A percentile compares a stretch with the other conserved stretches of the same genome.
Conservation (phyloP, 2,113 vertebrate species). For the Sphaerodactylus townsendi region DNA sequence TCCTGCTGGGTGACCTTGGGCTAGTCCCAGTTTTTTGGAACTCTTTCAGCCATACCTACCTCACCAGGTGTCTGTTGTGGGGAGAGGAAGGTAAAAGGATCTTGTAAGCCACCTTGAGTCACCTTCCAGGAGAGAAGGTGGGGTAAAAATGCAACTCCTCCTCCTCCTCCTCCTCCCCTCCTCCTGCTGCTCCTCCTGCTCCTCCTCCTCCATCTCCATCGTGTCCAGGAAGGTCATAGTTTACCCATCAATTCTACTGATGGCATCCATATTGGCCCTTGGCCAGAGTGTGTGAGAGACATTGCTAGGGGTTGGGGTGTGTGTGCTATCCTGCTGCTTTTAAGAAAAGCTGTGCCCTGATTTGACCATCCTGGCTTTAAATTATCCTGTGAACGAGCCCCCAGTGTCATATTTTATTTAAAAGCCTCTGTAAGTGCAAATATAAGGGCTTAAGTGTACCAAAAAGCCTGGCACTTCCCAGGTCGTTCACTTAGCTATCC, state of each 20-base stretch:
- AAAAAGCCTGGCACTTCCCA: neutral
- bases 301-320: neutral
- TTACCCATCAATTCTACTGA: neutral
- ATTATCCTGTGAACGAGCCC: constrained; percentile 16
- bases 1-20: too few relatives aligned
- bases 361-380: neutral
- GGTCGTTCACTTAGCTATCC: neutral
- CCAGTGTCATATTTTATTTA: constrained; percentile 32
- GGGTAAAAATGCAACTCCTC: too few relatives aligned
- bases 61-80: too few relatives aligned
- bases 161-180: too few relatives aligned
- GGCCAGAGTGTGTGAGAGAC: neutral
- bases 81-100: too few relatives aligned
- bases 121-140: too few relatives aligned
- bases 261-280: neutral
- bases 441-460: neutral
- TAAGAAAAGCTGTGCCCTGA: neutral
- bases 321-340: neutral
- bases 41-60: too few relatives aligned
- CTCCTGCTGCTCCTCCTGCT: too few relatives aligned
- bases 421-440: constrained; percentile 22
- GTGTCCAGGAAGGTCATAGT: neutral
- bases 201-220: too few relatives aligned
- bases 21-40: too few relatives aligned
- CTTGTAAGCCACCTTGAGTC: too few relatives aligned